Conservation (phyloP, 2,113 vertebrate species). For the Pyxicephalus adspersus region DNA sequence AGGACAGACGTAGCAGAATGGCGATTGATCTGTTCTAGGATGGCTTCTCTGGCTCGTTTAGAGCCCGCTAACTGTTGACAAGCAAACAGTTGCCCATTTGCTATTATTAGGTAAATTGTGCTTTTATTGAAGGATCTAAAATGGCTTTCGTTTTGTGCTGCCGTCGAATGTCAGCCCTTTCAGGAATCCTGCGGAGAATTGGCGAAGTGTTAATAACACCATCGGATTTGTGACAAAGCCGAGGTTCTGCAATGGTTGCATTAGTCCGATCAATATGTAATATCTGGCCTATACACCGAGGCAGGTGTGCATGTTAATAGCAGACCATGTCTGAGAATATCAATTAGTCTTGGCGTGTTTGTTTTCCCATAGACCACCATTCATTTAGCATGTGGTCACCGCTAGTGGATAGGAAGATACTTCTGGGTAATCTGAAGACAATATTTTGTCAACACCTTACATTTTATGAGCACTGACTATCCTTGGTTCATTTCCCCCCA, state of each 20-base stretch:
- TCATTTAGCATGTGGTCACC: too few relatives aligned
- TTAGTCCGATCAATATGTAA: neutral
- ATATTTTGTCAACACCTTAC: too few relatives aligned
- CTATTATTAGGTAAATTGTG: neutral
- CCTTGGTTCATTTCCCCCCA: too few relatives aligned
- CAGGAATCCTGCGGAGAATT: neutral
- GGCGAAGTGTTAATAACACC: neutral
- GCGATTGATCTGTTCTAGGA: neutral
- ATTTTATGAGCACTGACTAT: too few relatives aligned
- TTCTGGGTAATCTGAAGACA: too few relatives aligned
- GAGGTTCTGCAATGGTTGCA: neutral
- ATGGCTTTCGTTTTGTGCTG: neutral
- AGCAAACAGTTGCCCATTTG: neutral
- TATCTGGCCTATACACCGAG: neutral
- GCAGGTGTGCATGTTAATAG: neutral
- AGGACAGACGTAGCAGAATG: too few relatives aligned
- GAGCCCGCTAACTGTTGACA: neutral
- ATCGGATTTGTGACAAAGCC: neutral
- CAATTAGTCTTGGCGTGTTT: too few relatives aligned
- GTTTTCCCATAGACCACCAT: too few relatives aligned
- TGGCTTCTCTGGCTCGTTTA: neutral
- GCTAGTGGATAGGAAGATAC: too few relatives aligned
- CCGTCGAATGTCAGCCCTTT: neutral
- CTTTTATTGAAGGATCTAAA: neutral
- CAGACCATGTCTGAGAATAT: too few relatives aligned